Evolutionary conservation across 2,113 vertebrate genomes (phyloP), one percentile per base, ranked within the genome.

Genomic region (Hypanus sabinus): DNA sequence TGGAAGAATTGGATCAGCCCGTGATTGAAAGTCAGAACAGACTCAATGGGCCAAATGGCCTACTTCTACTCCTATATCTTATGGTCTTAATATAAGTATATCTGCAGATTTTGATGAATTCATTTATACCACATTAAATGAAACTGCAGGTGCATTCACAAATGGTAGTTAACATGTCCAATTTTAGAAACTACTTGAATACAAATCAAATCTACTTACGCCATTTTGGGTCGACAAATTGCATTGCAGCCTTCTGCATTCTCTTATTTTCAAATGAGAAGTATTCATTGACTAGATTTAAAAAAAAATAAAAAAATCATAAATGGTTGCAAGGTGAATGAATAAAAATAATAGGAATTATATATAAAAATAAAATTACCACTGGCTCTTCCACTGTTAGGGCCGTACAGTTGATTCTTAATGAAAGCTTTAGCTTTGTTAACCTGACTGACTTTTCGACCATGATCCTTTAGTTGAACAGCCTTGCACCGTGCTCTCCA

Each of bases 221-320:
- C 98, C 97, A 98, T 60, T 96, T 94, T 57, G 96, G 96, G 95
- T 97, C 97, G 33, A 97, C 95, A 96, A 99, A 99, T 94, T 97
- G 96, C 94, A 97, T 96, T 0, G 99, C 98, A 0, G 98, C 97
- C 80, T 97, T 96, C 0, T 8, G 70, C 4, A 94, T 95, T 60
- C 94, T 98, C 96, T 99, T 99, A 90, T 97, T 98, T 90, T 96
- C 95, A 75, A 99, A 95, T 3, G 98, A 99, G 77, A 99, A 97
- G 95, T 98, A 96, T 30, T 98, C 96, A 65, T 97, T 98, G 93
- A 95, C 99, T 99, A 96, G 46, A 46, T 46, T 36, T 16, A 12
- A 55, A 96, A 95, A 0, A 88, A 94, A 94, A 94, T 0, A 18
- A 95, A 94, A 90, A 65, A 90, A 68, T 68, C 85, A 65, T 27